A percentile compares a stretch with the other conserved stretches of the same genome.
Conservation (phyloP, 2,113 vertebrate species). For the Cromileptes altivelis region DNA sequence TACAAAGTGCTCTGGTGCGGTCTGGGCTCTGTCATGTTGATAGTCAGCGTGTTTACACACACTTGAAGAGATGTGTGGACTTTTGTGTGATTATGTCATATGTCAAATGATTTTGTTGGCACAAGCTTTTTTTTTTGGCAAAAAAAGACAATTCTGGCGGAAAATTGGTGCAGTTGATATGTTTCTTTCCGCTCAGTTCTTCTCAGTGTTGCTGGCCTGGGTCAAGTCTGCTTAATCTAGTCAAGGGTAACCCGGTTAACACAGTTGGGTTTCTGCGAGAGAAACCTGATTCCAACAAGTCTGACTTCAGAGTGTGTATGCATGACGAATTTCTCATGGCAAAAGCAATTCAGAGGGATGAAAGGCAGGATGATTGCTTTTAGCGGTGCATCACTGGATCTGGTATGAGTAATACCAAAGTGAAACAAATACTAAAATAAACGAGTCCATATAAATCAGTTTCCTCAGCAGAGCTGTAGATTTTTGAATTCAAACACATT, state of each 20-base stretch:
- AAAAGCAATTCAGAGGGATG: not conserved
- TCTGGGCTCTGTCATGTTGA: slow-evolving; percentile 5
- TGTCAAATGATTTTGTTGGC: not conserved
- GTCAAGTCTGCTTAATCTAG: not conserved
- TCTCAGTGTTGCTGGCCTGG: not conserved
- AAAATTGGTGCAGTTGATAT: not conserved
- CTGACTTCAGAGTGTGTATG: not conserved
- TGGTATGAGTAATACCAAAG: not conserved
- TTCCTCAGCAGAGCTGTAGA: not conserved
- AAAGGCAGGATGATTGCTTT: not conserved
- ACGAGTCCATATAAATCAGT: not conserved
- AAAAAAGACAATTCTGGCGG: not conserved
- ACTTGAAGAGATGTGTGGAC: not conserved
- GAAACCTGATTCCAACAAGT: not conserved
- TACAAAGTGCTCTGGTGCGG: not conserved
- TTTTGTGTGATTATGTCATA: not conserved
- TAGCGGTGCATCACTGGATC: not conserved
- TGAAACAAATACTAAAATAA: slow-evolving; percentile 1
- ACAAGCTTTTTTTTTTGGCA: not conserved
- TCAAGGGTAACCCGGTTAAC: not conserved
- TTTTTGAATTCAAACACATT: slow-evolving; percentile 15
- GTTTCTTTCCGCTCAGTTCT: not conserved
- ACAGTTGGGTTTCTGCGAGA: not conserved
- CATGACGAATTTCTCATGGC: not conserved
- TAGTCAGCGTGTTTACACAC: slow-evolving; percentile 2